phyloP scores from a whole-genome alignment of 2,113 vertebrate genomes.

The Oncorhynchus mykiss region DNA sequence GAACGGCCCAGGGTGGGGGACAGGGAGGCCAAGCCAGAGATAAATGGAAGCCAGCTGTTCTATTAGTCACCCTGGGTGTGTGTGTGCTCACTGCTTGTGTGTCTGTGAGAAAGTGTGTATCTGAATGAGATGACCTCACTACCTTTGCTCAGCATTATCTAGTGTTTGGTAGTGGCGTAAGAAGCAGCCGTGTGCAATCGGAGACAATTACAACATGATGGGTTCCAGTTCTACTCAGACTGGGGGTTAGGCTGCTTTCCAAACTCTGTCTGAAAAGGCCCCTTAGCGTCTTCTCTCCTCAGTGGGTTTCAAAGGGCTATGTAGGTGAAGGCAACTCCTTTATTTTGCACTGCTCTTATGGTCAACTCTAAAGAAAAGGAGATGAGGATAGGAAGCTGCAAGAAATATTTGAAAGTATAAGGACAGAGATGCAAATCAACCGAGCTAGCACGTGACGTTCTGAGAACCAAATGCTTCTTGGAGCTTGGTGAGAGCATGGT shows the following conservation, averaged over 20 bases:
- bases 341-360: too few species aligned
- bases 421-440: too few species aligned
- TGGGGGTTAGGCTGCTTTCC: background rate
- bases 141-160: background rate
- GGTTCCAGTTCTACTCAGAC: background rate
- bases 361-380: too few species aligned
- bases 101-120: background rate
- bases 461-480: too few species aligned
- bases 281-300: background rate
- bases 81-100: background rate
- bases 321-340: too few species aligned
- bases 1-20: background rate
- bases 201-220: background rate
- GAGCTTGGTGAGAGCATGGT: too few species aligned
- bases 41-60: slow-evolving; percentile 6
- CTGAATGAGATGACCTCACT: background rate
- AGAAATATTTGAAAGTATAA: too few species aligned
- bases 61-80: background rate
- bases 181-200: background rate
- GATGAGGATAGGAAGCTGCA: too few species aligned
- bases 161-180: background rate
- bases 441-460: too few species aligned
- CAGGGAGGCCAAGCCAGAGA: background rate
- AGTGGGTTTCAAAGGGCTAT: background rate
- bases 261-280: background rate